These are phyloP conservation scores for Nasonia oneida DNA, from an alignment of 2,888 invertebrate species.

Conservation along the genomic window DNA sequence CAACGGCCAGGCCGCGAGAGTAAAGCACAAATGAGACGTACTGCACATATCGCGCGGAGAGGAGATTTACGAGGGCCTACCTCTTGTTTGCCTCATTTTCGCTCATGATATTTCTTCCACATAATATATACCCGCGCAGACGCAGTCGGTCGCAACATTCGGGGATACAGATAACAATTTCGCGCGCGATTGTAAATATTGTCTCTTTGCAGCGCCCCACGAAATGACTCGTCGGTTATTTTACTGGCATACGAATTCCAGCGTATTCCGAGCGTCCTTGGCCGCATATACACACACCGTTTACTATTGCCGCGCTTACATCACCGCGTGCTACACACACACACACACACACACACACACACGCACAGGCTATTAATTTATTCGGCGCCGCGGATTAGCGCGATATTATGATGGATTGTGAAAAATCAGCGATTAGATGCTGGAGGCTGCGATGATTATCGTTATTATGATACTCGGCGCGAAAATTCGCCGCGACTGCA, in stretches of 20 bases:
- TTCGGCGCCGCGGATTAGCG: neutral
- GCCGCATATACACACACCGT: neutral
- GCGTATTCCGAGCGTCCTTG: slow-evolving; percentile 3
- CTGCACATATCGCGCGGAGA: neutral
- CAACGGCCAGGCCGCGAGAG: slow-evolving; percentile 12
- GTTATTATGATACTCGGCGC: neutral
- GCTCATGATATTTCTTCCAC: neutral
- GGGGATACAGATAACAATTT: slow-evolving; percentile 6
- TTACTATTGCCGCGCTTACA: slow-evolving; percentile 13
- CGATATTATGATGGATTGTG: slow-evolving; percentile 42
- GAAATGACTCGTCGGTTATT: neutral
- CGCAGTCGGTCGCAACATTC: neutral
- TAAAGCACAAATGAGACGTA: slow-evolving; percentile 37
- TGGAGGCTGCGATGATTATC: neutral
- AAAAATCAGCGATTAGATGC: slow-evolving; percentile 40
- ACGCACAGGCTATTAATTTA: neutral
- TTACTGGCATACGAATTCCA: slow-evolving; percentile 22
- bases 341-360: neutral
- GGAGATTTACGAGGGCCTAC: slow-evolving; percentile 10
- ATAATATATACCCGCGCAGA: neutral
- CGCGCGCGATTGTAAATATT: slow-evolving; percentile 5
- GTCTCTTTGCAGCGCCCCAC: neutral
- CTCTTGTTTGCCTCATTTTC: neutral
- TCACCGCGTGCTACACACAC: neutral
- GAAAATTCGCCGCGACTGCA: neutral